Base-by-base conservation (phyloP, 2,113 vertebrate genomes). In the Urocynchramus pylzowi region DNA sequence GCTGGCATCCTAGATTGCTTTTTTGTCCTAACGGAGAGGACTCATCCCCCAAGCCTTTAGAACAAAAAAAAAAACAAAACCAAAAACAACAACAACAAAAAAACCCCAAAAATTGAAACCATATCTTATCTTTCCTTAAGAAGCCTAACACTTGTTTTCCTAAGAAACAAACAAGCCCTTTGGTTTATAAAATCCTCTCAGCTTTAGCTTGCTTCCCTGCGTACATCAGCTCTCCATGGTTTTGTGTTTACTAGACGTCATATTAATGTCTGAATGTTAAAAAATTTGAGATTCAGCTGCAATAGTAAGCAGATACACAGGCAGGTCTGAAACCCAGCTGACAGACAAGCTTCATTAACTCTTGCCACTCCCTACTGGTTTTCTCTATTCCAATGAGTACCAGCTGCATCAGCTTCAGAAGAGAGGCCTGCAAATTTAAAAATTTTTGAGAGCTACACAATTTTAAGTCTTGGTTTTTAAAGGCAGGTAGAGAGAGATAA, bases 171-270 rank as follows among this genome's bases (percentile, higher is more conserved):
- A 26, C 61, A 93, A 80, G 42, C 22, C 76, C 68, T 93, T 74
- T 84, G 83, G 35, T 86, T 50, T 86, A 22, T 42, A 53, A 92
- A 90, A 80, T 77, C 63, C 17, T 90, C 87, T 49, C 74, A 83
- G 57, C 3, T 85, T 74, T 45, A 88, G 31, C 53, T 80, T 7
- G 0, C 23, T 92, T 79, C 59, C 54, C 37, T 33, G 42, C 1
- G 18, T 35, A 50, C 3, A 1, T 11, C 28, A 77, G 12, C 20
- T 88, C 35, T 93, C 45, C 1, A 2, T 1, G 0, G 42, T 80
- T 61, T 75, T 33, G 23, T 74, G 26, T 70, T 91, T 81, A 65
- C 21, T 50, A 0, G 22, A 90, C 37, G 61, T 83, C 90, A n/a
- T 65, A 73, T 94, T 61, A 69, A 79, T 53, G 54, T 92, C 57